These are phyloP conservation scores for Engystomops pustulosus DNA, from an alignment of 2,113 vertebrate genomes.

Conservation along the genomic window DNA sequence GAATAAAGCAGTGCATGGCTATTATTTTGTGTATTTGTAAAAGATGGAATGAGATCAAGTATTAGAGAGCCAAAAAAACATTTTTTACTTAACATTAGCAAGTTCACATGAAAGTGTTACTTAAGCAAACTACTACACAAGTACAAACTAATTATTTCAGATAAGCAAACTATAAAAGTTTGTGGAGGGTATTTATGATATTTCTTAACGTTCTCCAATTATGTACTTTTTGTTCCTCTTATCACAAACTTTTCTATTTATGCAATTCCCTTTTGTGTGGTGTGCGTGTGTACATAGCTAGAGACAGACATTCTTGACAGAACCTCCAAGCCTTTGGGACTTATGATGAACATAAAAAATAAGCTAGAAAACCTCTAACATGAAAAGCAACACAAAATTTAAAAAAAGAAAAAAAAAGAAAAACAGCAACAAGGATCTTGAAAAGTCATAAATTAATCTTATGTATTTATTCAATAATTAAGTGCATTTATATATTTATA, in stretches of 20 bases:
- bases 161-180: neutral
- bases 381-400: neutral
- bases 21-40: too few species aligned
- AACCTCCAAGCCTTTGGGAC: slow-evolving; percentile 10
- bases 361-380: neutral
- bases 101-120: neutral
- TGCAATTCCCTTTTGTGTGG: neutral
- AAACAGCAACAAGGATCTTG: neutral
- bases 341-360: slow-evolving; percentile 3
- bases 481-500: neutral
- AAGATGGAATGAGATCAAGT: too few species aligned
- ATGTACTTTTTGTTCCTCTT: neutral
- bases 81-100: neutral
- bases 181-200: neutral
- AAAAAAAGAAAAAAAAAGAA: neutral
- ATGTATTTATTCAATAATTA: neutral
- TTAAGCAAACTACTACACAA: neutral
- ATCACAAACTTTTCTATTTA: neutral
- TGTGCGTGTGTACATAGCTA: neutral
- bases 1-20: too few species aligned
- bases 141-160: neutral
- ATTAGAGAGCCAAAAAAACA: neutral
- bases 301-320: slow-evolving; percentile 7
- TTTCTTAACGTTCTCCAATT: neutral
- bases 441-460: neutral